Conservation (phyloP, 2,797 vertebrate genomes). For the Rhinella marina region DNA sequence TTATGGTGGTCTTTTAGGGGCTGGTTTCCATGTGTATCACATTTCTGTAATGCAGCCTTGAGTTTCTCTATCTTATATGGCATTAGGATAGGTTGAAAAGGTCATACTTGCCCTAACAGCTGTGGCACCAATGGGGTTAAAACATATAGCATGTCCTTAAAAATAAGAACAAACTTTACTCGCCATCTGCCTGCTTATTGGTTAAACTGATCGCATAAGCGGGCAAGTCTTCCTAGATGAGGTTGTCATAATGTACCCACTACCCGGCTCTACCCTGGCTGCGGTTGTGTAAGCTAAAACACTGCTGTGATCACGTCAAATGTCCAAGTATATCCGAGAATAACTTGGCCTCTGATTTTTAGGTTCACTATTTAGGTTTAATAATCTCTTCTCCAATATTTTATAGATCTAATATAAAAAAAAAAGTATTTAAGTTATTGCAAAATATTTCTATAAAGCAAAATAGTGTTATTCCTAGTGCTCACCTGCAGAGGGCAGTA, state of each 20-base stretch:
- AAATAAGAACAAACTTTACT: neutral
- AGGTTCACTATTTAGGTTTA: neutral
- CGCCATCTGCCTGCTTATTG: neutral
- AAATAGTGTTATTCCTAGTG: conserved; percentile 31
- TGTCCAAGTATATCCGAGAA: neutral
- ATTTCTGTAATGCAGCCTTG: neutral
- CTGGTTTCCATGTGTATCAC: neutral
- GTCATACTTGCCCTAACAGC: neutral
- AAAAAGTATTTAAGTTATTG: conserved; percentile 51
- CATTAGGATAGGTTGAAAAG: neutral
- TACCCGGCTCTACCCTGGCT: neutral
- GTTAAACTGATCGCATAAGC: neutral
- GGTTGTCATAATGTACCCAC: neutral
- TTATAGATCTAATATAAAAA: conserved; percentile 50
- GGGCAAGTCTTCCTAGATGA: neutral
- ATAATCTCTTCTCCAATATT: neutral
- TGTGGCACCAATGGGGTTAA: neutral
- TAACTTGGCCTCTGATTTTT: neutral
- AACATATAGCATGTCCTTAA: neutral
- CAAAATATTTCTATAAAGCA: conserved; percentile 34
- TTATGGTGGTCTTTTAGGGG: no score
- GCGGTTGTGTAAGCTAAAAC: neutral
- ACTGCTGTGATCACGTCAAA: neutral
- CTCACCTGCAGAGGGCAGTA: conserved; percentile 19
- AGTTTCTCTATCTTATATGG: neutral